Percentiles rank a stretch among this genome's conserved stretches.
Evolutionary conservation across 2,797 vertebrate species (phyloP).

Genomic region (Sylvia borin): DNA sequence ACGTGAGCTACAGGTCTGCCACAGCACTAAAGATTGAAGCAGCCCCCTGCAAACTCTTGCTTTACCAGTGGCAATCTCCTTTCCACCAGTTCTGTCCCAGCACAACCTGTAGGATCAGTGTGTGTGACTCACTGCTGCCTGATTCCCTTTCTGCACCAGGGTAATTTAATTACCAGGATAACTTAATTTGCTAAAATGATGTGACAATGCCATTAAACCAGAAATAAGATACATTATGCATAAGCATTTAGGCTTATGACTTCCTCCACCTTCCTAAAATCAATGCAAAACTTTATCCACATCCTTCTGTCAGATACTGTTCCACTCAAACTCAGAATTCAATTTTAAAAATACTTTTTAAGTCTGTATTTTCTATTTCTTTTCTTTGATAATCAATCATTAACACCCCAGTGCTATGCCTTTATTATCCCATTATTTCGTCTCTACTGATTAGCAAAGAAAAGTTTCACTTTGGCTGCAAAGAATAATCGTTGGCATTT

Average conservation of each 20-base stretch:
- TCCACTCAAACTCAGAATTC: background rate
- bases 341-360: background rate
- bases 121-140: background rate
- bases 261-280: background rate
- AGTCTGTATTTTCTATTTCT: background rate
- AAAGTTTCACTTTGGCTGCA: background rate
- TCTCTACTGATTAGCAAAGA: background rate
- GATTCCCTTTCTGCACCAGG: background rate
- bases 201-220: background rate
- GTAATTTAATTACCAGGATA: background rate
- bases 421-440: slow-evolving; percentile 39
- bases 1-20: background rate
- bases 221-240: background rate
- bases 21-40: background rate
- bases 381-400: background rate
- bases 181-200: background rate
- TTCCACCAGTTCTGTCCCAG: background rate
- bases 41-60: too few relatives aligned
- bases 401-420: background rate
- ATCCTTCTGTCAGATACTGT: background rate
- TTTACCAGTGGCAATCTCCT: background rate
- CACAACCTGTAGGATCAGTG: background rate
- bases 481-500: background rate
- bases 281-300: background rate
- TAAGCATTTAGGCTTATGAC: background rate